Conservation (phyloP, 2,113 vertebrate species). For the Ceyx cyanopectus region DNA sequence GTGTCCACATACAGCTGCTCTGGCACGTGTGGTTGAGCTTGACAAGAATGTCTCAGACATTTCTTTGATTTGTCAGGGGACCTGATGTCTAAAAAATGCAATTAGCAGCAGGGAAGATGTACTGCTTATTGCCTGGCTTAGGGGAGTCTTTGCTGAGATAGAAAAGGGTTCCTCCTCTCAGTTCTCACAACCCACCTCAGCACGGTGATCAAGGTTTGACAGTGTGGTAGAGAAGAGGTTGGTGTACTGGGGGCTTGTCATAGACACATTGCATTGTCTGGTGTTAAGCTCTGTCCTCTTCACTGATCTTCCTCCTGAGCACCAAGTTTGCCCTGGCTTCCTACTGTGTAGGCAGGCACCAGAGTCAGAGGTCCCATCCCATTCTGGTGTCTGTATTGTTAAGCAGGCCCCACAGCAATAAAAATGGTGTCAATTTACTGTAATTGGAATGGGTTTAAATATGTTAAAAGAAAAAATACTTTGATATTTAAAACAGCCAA, state of each 20-base stretch:
- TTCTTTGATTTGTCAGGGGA: neutral
- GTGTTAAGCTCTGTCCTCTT: neutral
- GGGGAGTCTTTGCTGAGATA: neutral
- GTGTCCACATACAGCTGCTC: constrained; percentile 10
- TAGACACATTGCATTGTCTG: neutral
- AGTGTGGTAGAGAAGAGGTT: neutral
- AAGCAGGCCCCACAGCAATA: neutral
- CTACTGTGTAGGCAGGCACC: fast-evolving
- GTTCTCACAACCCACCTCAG: neutral
- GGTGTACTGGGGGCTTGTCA: neutral
- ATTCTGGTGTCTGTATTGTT: neutral
- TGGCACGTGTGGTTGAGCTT: neutral
- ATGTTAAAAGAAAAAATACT: neutral
- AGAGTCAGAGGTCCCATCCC: neutral
- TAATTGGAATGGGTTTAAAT: neutral
- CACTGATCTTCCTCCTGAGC: neutral
- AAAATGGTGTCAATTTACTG: neutral
- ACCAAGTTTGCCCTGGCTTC: neutral
- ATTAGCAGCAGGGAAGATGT: neutral
- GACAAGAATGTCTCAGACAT: neutral
- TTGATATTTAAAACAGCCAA: neutral
- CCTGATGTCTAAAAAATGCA: neutral
- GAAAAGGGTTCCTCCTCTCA: neutral
- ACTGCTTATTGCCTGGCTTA: neutral
- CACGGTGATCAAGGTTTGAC: neutral